Percentiles rank a stretch among this genome's conserved stretches.
Conservation (phyloP, 2,888 invertebrate species). For the Aspidapion aeneum region DNA sequence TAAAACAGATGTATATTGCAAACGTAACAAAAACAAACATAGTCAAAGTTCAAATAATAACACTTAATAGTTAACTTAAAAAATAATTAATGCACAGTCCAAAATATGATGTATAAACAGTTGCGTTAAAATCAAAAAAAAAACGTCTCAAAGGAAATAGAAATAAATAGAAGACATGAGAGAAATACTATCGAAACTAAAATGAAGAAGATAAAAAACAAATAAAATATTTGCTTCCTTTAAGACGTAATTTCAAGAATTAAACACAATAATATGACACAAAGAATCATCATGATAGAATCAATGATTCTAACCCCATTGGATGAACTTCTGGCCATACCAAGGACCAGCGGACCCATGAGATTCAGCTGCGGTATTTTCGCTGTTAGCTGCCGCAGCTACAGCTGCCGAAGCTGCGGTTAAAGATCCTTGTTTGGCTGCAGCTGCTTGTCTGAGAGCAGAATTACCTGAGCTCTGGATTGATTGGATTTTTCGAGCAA, state of each 20-base stretch:
- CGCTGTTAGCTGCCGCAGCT: conserved; percentile 26
- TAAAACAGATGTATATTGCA: too few relatives aligned
- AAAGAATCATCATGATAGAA: neutral
- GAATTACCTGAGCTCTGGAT: conserved; percentile 30
- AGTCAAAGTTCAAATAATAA: too few relatives aligned
- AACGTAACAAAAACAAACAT: too few relatives aligned
- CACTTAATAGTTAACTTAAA: too few relatives aligned
- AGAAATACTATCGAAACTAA: too few relatives aligned
- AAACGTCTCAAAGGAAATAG: too few relatives aligned
- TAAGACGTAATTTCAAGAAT: neutral
- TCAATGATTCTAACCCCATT: conserved; percentile 25
- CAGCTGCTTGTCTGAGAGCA: conserved; percentile 30
- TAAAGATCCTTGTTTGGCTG: conserved; percentile 32
- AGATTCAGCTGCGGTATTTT: conserved; percentile 9
- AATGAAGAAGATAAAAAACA: too few relatives aligned
- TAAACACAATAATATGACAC: neutral
- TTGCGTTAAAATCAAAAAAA: too few relatives aligned
- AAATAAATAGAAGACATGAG: too few relatives aligned
- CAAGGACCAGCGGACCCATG: conserved; percentile 23
- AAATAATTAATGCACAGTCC: too few relatives aligned
- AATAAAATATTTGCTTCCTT: too few relatives aligned
- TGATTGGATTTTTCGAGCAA: conserved; percentile 32
- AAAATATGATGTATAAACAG: too few relatives aligned
- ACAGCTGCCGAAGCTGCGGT: conserved; percentile 36
- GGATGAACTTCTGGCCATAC: conserved; percentile 28